A percentile compares a stretch with the other conserved stretches of the same genome.
Conservation (phyloP, 92 coral and sea anemone species). For the Phenganax subtilis region DNA sequence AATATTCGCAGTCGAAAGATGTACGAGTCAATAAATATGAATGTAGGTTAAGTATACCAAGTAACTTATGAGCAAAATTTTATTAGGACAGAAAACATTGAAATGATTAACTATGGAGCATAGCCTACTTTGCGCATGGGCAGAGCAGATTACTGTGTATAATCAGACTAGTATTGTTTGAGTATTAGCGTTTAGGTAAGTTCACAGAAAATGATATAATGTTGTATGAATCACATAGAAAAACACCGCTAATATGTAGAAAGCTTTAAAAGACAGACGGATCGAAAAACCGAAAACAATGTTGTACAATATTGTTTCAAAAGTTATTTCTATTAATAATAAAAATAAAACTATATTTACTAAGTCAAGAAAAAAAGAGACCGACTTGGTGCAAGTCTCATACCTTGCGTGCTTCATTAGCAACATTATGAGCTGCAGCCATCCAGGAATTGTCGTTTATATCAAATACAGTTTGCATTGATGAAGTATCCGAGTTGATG, state of each 20-base stretch:
- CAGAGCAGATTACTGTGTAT: too few relatives aligned
- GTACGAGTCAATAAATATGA: background rate
- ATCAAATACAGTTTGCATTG: slow-evolving; percentile 78
- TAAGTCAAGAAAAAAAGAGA: background rate
- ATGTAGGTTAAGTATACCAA: background rate
- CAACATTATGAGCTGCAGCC: slow-evolving; percentile 68
- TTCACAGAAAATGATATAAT: too few relatives aligned
- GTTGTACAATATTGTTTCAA: background rate
- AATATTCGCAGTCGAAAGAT: background rate
- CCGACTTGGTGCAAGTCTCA: background rate
- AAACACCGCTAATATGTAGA: background rate
- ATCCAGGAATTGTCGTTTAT: slow-evolving; percentile 64
- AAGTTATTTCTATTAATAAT: background rate
- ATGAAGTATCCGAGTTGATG: slow-evolving; percentile 50
- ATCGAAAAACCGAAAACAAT: too few relatives aligned
- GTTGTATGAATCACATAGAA: background rate
- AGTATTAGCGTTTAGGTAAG: too few relatives aligned
- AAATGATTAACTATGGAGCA: background rate
- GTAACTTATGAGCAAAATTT: too few relatives aligned
- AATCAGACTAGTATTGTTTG: too few relatives aligned
- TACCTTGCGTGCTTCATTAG: slow-evolving; percentile 78
- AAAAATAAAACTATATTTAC: background rate
- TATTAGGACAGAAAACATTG: background rate
- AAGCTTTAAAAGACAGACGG: too few relatives aligned
- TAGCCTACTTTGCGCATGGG: background rate